A percentile compares a stretch with the other conserved stretches of the same genome.
phyloP scores from a whole-genome alignment of 2,113 vertebrate species.

The Chunga burmeisteri region DNA sequence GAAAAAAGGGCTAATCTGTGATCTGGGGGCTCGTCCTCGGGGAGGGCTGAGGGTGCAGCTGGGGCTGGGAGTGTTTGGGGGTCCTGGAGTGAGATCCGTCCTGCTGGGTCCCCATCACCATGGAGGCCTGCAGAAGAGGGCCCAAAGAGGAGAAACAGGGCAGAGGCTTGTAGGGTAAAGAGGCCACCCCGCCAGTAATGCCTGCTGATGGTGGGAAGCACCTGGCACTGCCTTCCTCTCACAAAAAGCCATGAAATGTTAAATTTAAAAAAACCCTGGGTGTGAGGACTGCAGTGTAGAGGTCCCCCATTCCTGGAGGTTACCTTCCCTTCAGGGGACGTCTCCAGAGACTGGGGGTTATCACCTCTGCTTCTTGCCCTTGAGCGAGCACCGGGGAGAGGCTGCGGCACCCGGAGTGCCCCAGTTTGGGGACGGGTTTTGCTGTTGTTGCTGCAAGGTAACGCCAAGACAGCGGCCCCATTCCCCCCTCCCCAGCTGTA shows the following conservation, averaged over 20 bases:
- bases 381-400: background rate
- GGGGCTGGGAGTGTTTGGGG: background rate
- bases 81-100: background rate
- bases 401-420: background rate
- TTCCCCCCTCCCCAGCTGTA: fast-evolving
- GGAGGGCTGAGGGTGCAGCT: no score
- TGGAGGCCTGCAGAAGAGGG: background rate
- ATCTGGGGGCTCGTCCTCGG: fast-evolving
- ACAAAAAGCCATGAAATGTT: background rate
- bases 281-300: background rate
- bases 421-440: fast-evolving
- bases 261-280: background rate
- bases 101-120: background rate
- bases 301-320: background rate
- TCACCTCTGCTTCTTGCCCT: background rate
- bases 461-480: fast-evolving
- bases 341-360: fast-evolving
- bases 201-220: background rate
- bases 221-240: background rate
- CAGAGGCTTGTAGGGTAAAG: background rate
- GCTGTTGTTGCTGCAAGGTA: background rate
- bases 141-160: background rate
- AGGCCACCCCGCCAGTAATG: background rate
- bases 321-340: background rate
- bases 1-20: background rate